phyloP scores from a whole-genome alignment of 2,888 invertebrate genomes.

The Marasmarcha lunaedactyla region DNA sequence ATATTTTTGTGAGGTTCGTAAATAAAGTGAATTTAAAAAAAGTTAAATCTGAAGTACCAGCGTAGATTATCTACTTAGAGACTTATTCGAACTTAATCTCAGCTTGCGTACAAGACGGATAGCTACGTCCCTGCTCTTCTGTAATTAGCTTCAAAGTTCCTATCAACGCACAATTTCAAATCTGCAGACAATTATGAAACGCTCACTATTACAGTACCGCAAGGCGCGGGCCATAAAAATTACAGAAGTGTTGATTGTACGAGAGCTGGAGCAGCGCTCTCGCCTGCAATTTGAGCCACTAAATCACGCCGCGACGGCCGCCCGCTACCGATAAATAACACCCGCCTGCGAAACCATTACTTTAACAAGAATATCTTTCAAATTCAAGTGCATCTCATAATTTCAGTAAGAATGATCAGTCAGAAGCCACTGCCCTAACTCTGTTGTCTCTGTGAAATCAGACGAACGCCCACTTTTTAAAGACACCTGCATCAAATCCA shows the following conservation, averaged over 20 bases:
- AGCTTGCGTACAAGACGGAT: too few relatives aligned
- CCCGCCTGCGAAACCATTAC: conserved; percentile 42
- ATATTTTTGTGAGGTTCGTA: too few relatives aligned
- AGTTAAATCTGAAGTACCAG: too few relatives aligned
- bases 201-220: too few relatives aligned
- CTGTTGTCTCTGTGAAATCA: conserved; percentile 60
- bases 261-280: conserved; percentile 34
- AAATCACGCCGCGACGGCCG: conserved; percentile 44
- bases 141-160: too few relatives aligned
- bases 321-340: conserved; percentile 64
- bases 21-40: too few relatives aligned
- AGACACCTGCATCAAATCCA: not conserved
- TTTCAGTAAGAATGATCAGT: not conserved
- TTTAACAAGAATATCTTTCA: conserved; percentile 49
- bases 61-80: too few relatives aligned
- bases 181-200: too few relatives aligned
- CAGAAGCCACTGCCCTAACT: conserved; percentile 37
- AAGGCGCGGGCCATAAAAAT: conserved; percentile 6
- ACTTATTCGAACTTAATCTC: too few relatives aligned
- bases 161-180: too few relatives aligned
- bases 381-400: conserved; percentile 22
- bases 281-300: conserved; percentile 60
- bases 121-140: too few relatives aligned
- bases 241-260: conserved; percentile 31
- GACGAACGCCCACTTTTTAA: conserved; percentile 19